Evolutionary conservation across 2,888 invertebrate genomes (phyloP), one percentile per base, ranked within the genome.

Genomic region (Pseudococcus viburni): DNA sequence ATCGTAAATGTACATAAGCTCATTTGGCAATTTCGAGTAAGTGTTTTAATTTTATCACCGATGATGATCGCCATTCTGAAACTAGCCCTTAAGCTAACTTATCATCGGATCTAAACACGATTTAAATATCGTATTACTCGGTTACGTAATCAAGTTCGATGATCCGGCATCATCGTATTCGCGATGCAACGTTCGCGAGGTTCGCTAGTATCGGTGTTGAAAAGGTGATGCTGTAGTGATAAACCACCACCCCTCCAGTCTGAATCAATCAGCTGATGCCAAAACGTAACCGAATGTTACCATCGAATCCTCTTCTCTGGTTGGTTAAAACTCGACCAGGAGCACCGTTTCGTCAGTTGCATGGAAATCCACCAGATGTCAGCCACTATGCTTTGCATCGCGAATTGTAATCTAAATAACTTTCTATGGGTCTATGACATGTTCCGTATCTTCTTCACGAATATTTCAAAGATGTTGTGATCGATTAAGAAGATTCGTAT

Each of bases 321-420:
- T n/a, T n/a, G n/a, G n/a, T n/a, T n/a, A n/a, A n/a, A n/a, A n/a
- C n/a, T n/a, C n/a, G n/a, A n/a, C n/a, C n/a, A n/a, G n/a, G n/a
- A n/a, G n/a, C n/a, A n/a, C n/a, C n/a, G n/a, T n/a, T n/a, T n/a
- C n/a, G n/a, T n/a, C n/a, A n/a, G n/a, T n/a, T n/a, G n/a, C n/a
- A n/a, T n/a, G n/a, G n/a, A n/a, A n/a, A n/a, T n/a, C n/a, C n/a
- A n/a, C n/a, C n/a, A n/a, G n/a, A n/a, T n/a, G n/a, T n/a, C n/a
- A n/a, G n/a, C n/a, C n/a, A n/a, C n/a, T n/a, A n/a, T n/a, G n/a
- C n/a, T n/a, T n/a, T n/a, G n/a, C n/a, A n/a, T n/a, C n/a, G n/a
- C n/a, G n/a, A n/a, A n/a, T 68, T 68, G 68, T 68, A 68, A 26
- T 68, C 26, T 26, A n/a, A 68, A 26, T 68, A 68, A 68, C 68